These are phyloP conservation scores for Eidolon helvum DNA, from an alignment of 2,113 vertebrate genomes.

Conservation along the genomic window DNA sequence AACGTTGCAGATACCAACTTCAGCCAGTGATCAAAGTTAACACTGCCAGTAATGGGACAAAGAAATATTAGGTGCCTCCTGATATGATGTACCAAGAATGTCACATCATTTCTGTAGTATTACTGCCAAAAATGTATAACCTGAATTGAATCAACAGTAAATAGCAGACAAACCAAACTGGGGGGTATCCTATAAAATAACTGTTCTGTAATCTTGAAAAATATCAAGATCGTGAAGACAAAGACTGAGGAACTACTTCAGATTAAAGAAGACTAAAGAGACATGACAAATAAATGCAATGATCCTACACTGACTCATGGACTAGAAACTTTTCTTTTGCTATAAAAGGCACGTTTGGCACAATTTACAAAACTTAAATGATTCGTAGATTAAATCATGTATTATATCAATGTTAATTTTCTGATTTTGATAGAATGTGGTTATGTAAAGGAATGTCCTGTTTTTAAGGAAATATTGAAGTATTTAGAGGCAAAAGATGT, in stretches of 20 bases:
- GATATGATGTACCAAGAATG: neutral
- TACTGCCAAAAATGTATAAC: neutral
- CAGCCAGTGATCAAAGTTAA: neutral
- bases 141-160: neutral
- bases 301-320: neutral
- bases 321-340: neutral
- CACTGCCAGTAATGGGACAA: neutral
- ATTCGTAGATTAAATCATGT: neutral
- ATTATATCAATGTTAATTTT: neutral
- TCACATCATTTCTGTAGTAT: neutral
- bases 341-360: neutral
- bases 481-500: neutral
- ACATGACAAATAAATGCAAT: neutral
- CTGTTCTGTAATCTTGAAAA: neutral
- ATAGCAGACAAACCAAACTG: neutral
- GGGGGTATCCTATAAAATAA: neutral
- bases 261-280: neutral
- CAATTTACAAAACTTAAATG: neutral
- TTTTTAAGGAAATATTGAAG: neutral
- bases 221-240: neutral
- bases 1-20: neutral
- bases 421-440: neutral
- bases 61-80: neutral
- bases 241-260: neutral
- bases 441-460: neutral